Evolutionary conservation across 2,888 invertebrate genomes (phyloP).

Genomic region (Scaptomyza polygonia): DNA sequence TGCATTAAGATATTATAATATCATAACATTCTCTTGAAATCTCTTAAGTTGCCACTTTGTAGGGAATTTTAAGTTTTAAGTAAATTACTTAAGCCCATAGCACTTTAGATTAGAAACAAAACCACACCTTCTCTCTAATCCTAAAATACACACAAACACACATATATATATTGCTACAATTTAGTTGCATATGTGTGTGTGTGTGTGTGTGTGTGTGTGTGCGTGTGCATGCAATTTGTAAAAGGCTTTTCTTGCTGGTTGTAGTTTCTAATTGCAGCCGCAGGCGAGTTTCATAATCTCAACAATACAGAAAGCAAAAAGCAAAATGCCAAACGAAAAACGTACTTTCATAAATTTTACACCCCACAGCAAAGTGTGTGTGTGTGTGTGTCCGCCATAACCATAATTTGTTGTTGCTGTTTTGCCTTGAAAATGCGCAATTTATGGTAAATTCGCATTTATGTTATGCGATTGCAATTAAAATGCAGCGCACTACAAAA

Average conservation of each 20-base stretch:
- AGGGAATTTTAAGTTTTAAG: background rate
- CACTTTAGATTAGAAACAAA: slow-evolving; percentile 3
- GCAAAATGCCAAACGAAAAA: slow-evolving; percentile 55
- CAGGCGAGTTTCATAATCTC: slow-evolving; percentile 50
- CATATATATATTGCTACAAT: slow-evolving; percentile 8
- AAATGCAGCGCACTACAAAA: slow-evolving; percentile 46
- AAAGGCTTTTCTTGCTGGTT: slow-evolving; percentile 27
- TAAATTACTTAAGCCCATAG: slow-evolving; percentile 12
- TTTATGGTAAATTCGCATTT: slow-evolving; percentile 61
- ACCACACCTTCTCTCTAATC: slow-evolving; percentile 4
- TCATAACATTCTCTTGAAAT: too few relatives aligned
- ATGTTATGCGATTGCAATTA: slow-evolving; percentile 66
- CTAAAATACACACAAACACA: background rate
- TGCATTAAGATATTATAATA: too few relatives aligned
- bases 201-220: too few relatives aligned
- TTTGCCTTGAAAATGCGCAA: slow-evolving; percentile 62
- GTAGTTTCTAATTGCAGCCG: slow-evolving; percentile 66
- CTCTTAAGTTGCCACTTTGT: too few relatives aligned
- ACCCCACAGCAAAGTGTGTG: slow-evolving; percentile 2
- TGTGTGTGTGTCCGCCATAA: slow-evolving; percentile 38
- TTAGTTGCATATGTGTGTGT: background rate
- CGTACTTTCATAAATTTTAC: slow-evolving; percentile 50
- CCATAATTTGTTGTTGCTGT: slow-evolving; percentile 45
- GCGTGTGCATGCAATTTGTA: slow-evolving; percentile 14
- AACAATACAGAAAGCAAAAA: slow-evolving; percentile 27